phyloP scores from a whole-genome alignment of 2,888 invertebrate species.

The Chouioia cunea region DNA sequence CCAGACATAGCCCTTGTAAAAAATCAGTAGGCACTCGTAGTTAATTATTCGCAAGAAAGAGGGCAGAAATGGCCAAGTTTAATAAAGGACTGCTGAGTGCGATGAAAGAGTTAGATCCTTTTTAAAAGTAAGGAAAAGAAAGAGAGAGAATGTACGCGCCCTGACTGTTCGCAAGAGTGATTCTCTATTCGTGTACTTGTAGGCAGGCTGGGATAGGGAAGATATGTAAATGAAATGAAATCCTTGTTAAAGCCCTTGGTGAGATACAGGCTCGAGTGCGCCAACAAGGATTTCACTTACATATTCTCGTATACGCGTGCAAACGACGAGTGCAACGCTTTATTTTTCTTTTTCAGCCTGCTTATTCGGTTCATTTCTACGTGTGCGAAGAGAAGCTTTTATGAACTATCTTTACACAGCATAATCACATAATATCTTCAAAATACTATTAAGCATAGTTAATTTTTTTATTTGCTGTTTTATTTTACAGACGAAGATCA shows the following conservation, averaged over 20 bases:
- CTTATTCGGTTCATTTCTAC: slow-evolving; percentile 17
- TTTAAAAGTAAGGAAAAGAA: slow-evolving; percentile 37
- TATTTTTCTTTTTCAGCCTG: slow-evolving; percentile 16
- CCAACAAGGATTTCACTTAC: neutral
- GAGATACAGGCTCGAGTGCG: slow-evolving; percentile 11
- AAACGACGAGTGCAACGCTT: slow-evolving; percentile 20
- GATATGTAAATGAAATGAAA: slow-evolving; percentile 59
- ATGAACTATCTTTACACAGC: neutral
- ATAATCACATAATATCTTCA: neutral
- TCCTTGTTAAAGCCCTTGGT: slow-evolving; percentile 52
- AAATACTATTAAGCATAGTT: neutral
- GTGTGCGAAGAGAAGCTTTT: slow-evolving; percentile 2
- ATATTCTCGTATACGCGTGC: slow-evolving; percentile 4
- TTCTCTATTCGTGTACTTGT: slow-evolving; percentile 22
- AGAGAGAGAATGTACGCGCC: neutral
- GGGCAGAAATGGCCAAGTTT: slow-evolving; percentile 32
- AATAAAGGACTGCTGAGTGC: slow-evolving; percentile 31
- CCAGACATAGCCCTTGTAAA: too few species aligned
- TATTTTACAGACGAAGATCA: slow-evolving; percentile 80
- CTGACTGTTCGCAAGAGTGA: neutral
- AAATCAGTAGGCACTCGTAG: slow-evolving; percentile 40
- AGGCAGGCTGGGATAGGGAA: slow-evolving; percentile 35
- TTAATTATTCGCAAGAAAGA: slow-evolving; percentile 44
- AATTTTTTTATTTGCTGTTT: slow-evolving; percentile 1
- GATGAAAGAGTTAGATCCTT: slow-evolving; percentile 40